Evolutionary conservation across 2,113 vertebrate species (phyloP), one percentile per base, ranked within the genome.

Genomic region (Podarcis raffonei): DNA sequence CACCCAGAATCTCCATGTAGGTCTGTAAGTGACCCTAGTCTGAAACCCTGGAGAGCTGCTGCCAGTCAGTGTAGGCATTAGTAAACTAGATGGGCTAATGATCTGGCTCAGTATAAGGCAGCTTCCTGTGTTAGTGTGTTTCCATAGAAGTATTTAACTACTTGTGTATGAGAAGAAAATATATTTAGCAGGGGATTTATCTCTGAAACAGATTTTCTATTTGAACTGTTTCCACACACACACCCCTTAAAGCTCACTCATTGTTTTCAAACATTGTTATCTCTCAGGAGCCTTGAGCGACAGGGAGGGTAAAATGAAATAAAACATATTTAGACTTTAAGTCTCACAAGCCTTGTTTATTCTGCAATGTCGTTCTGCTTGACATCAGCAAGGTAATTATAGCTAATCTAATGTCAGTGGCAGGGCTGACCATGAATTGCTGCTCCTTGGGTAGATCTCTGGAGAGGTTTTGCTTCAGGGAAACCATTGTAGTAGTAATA

Each of bases 281-380:
- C 53, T 85, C 84, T 65, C 57, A 39, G 84, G 25, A 77, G 84
- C 74, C 84, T 78, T 86, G 84, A 86, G 59, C 35, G 35, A 42
- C 37, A 62, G 22, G 18, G 84, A 86, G 0, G 7, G 35, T 27
- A 30, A 85, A 62, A 77, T n/a, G 57, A 77, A 86, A 85, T 62
- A 65, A 76, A 62, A 42, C 27, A 30, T 37, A 74, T 77, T 76
- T 77, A 85, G 30, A 39, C 35, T 65, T 39, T 25, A 37, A 2
- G 37, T 48, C 20, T 66, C 81, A 68, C 32, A 69, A 78, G 65
- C 16, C 74, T 16, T 62, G 0, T 68, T 25, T 37, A 30, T 5
- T 25, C 8, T 86, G 0, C 30, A 81, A 15, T 18, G 25, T 2
- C 15, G 11, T 66, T 37, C n/a, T 68, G 1, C 22, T 86, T 65